Evolutionary conservation across 2,113 vertebrate genomes (phyloP).

Genomic region (Aptenodytes patagonicus): DNA sequence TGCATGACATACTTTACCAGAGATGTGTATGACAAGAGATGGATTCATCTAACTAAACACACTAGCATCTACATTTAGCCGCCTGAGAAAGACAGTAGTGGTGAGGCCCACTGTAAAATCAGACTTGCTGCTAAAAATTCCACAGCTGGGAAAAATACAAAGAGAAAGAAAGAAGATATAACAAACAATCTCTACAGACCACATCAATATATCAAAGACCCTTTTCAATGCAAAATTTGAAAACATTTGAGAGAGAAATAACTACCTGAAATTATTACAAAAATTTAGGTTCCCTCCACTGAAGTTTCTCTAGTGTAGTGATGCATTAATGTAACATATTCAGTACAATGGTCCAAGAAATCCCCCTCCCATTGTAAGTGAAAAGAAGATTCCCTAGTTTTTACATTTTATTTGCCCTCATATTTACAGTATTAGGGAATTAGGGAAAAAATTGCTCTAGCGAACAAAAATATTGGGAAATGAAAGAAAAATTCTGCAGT

Average conservation of each 20-base stretch:
- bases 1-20: background rate
- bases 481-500: background rate
- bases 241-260: background rate
- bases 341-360: background rate
- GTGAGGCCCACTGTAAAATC: background rate
- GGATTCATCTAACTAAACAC: background rate
- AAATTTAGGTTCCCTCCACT: background rate
- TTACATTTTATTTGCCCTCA: background rate
- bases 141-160: background rate
- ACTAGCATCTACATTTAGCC: background rate
- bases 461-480: background rate
- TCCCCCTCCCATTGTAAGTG: background rate
- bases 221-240: background rate
- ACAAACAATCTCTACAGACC: background rate
- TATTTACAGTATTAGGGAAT: background rate
- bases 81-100: background rate
- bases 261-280: background rate
- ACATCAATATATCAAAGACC: background rate
- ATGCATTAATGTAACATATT: background rate
- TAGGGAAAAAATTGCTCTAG: background rate
- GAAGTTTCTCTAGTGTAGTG: background rate
- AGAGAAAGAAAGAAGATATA: background rate
- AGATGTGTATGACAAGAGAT: background rate
- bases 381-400: background rate
- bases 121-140: background rate